Percentiles rank a stretch among this genome's conserved stretches.
Conservation (phyloP, 1,140 invertebrate species). For the Leptonema lineaticorne region DNA sequence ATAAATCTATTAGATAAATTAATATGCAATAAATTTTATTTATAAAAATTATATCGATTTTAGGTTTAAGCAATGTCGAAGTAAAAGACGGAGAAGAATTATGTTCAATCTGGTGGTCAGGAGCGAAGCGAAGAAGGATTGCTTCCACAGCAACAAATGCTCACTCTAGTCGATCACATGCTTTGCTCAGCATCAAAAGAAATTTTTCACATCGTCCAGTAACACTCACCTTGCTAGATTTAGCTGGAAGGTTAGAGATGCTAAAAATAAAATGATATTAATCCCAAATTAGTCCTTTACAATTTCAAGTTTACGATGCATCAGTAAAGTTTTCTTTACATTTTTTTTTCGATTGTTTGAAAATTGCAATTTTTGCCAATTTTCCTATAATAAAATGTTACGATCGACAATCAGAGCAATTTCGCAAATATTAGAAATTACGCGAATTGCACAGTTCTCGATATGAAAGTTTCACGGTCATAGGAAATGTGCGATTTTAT, state of each 20-base stretch:
- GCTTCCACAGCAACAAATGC: constrained; percentile 57
- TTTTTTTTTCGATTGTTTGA: background rate
- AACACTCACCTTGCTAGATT: constrained; percentile 67
- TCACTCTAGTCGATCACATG: constrained; percentile 65
- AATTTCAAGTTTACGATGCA: background rate
- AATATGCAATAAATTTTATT: too few relatives aligned
- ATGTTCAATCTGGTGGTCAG: constrained; percentile 53
- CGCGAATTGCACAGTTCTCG: background rate
- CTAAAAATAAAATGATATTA: too few relatives aligned
- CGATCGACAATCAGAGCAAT: background rate
- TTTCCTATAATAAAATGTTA: background rate
- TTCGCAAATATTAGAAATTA: background rate
- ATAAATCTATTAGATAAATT: too few relatives aligned
- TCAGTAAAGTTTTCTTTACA: background rate
- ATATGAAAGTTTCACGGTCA: background rate
- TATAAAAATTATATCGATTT: too few relatives aligned
- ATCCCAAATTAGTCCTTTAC: too few relatives aligned
- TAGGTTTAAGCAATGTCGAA: constrained; percentile 59
- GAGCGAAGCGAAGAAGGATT: constrained; percentile 53
- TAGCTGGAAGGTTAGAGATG: constrained; percentile 66
- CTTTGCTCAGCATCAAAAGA: constrained; percentile 59
- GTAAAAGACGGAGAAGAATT: constrained; percentile 53
- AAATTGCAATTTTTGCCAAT: background rate
- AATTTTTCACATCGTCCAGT: constrained; percentile 47
- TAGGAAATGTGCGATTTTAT: too few relatives aligned